Conservation (phyloP, 2,888 invertebrate genomes). For the Lissocephala sabroskyi region DNA sequence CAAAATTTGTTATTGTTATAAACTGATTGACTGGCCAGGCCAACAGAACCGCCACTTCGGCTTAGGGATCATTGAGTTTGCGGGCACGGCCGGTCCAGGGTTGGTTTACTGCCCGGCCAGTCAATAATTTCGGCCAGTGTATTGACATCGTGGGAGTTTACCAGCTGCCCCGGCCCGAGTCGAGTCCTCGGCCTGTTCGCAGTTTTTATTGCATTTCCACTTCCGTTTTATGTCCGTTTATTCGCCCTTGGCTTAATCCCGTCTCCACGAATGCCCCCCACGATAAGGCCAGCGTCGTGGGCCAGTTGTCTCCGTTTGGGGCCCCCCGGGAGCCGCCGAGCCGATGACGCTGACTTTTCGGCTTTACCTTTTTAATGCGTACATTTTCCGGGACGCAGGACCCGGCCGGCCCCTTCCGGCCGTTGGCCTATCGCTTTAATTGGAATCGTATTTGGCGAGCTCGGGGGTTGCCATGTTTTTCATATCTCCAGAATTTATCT, state of each 20-base stretch:
- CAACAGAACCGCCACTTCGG: constrained; percentile 15
- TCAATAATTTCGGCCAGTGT: constrained; percentile 33
- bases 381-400: constrained; percentile 12
- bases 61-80: constrained; percentile 37
- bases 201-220: constrained; percentile 23
- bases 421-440: constrained; percentile 38
- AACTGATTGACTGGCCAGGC: constrained; percentile 47
- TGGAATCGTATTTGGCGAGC: constrained; percentile 44
- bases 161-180: constrained; percentile 39
- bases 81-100: background rate
- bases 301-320: too few relatives aligned
- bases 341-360: constrained; percentile 23
- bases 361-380: constrained; percentile 30
- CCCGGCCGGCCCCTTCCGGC: background rate
- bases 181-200: too few relatives aligned
- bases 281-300: too few relatives aligned
- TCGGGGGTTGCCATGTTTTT: constrained; percentile 10
- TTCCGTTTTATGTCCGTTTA: constrained; percentile 19
- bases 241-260: constrained; percentile 32
- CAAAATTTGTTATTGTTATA: constrained; percentile 48
- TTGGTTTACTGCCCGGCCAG: background rate
- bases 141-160: constrained; percentile 58
- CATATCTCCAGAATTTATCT: constrained; percentile 47
- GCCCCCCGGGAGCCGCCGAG: too few relatives aligned
- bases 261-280: too few relatives aligned